A percentile compares a stretch with the other conserved stretches of the same genome.
phyloP scores from a whole-genome alignment of 2,797 vertebrate genomes.

The Acridotheres tristis region DNA sequence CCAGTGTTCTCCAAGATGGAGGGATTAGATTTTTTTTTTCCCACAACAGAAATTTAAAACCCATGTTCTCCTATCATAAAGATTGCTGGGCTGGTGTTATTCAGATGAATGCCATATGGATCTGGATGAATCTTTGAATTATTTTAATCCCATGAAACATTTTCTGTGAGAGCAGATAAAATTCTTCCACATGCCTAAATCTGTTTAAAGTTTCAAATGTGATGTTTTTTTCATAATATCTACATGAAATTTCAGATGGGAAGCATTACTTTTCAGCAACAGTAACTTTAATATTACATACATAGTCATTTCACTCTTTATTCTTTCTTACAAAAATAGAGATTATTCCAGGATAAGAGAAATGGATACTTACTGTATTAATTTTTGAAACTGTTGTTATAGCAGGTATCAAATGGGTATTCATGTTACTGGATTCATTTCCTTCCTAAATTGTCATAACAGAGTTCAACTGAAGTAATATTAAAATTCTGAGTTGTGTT shows the following conservation, averaged over 20 bases:
- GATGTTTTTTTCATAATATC: neutral
- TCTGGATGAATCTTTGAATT: neutral
- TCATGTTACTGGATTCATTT: neutral
- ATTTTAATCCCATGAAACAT: neutral
- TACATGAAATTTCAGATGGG: slow-evolving; percentile 10
- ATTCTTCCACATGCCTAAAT: neutral
- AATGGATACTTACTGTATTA: neutral
- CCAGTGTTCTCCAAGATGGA: neutral
- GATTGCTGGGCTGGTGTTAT: neutral
- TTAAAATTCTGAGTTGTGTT: neutral
- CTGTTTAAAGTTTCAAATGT: slow-evolving; percentile 1
- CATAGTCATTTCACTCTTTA: neutral
- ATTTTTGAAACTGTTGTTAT: neutral
- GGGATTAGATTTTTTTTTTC: neutral
- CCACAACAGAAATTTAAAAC: neutral
- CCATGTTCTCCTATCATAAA: neutral
- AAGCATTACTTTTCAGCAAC: neutral
- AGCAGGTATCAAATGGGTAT: neutral
- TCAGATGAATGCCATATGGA: neutral
- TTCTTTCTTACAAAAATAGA: neutral
- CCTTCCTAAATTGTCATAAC: neutral
- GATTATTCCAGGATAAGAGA: neutral
- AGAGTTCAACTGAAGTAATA: neutral
- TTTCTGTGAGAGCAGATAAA: slow-evolving; percentile 1
- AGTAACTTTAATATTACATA: neutral